Base-by-base conservation (phyloP, 2,888 invertebrate genomes). In the Nasonovia ribisnigri region DNA sequence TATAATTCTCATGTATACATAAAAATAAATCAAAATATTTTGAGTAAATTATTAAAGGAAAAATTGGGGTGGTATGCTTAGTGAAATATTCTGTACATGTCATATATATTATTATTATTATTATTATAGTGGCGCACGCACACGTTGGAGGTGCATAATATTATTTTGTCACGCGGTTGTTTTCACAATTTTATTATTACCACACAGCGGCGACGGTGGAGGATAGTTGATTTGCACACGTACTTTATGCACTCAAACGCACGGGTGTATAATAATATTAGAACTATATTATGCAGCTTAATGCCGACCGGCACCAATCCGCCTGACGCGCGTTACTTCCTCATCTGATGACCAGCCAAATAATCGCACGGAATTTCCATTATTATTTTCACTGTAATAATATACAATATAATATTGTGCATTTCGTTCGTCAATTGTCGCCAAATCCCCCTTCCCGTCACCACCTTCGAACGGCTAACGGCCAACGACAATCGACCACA, bases 131-230 rank as follows among this genome's bases (percentile, higher is more conserved):
- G 36, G 46, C 11, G 48, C 90, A 86, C 1, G 36, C 36, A 48
- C 11, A 29, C 26, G 84, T 84, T n/a, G 77, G 36, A 77, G 42
- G 42, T 90, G 42, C 13, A 42, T 48, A 90, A 43, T 51, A 87
- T 48, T 87, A 87, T 91, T 84, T 57, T 84, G 91, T 91, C 90
- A 67, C 57, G 91, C 91, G 3, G 84, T 57, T 24, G 86, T 91
- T 91, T 86, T 86, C 86, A 86, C 86, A 46, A 91, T 91, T 91
- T 91, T 91, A 91, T 91, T 60, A 91, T 91, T 91, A 91, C 60
- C 91, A 46, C 84, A 46, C 29, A 6, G 57, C 57, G 57, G 57
- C 51, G 29, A 43, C 36, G 88, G 24, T 36, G 43, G n/a, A 29
- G 43, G 46, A 92, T 60, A 87, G 54, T 60, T 60, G 92, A 92